These are phyloP conservation scores for Leptinotarsa haldemani DNA, from an alignment of 2,888 invertebrate species.

Conservation along the genomic window DNA sequence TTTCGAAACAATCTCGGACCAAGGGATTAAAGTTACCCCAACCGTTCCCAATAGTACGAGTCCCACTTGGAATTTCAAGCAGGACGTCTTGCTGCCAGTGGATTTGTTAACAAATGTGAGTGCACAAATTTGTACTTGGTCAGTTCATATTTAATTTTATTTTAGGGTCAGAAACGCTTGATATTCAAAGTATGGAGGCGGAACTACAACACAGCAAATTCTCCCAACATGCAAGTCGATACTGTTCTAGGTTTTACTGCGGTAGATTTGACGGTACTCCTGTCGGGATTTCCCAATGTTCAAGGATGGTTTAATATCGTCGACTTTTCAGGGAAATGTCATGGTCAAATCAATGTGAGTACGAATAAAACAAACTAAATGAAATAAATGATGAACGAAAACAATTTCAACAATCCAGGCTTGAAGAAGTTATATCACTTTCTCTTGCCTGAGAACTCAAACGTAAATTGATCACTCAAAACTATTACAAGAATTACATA, in stretches of 20 bases:
- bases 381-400: too few relatives aligned
- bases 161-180: conserved; percentile 70
- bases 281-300: conserved; percentile 68
- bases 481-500: too few relatives aligned
- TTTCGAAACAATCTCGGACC: conserved; percentile 67
- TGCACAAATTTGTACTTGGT: conserved; percentile 37
- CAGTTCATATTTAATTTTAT: conserved; percentile 36
- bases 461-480: too few relatives aligned
- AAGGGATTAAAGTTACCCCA: conserved; percentile 65
- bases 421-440: too few relatives aligned
- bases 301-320: conserved; percentile 75
- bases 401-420: too few relatives aligned
- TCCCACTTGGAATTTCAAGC: conserved; percentile 71
- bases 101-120: conserved; percentile 70
- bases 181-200: conserved; percentile 74
- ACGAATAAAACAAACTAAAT: background rate
- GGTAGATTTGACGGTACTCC: conserved; percentile 70
- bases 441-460: too few relatives aligned
- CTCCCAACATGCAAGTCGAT: conserved; percentile 70
- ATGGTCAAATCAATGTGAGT: conserved; percentile 72
- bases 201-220: conserved; percentile 63
- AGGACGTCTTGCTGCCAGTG: conserved; percentile 66
- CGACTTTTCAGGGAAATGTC: conserved; percentile 70
- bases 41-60: conserved; percentile 68
- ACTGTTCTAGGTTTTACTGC: conserved; percentile 72